Conservation (phyloP, 2,888 invertebrate genomes). For the Ichneumoninae sp. region DNA sequence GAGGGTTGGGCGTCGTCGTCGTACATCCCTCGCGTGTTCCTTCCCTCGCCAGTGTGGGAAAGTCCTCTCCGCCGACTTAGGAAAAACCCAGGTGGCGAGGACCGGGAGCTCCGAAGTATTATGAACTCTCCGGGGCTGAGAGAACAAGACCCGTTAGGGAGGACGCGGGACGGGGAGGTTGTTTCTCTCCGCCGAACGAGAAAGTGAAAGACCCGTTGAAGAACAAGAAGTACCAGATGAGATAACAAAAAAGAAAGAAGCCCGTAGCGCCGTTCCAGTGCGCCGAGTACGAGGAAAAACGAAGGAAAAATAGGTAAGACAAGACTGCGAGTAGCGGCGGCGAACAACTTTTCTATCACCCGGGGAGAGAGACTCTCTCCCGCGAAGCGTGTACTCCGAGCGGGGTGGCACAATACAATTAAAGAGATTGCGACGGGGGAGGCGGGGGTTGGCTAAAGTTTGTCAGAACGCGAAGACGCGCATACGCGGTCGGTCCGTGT, state of each 20-base stretch:
- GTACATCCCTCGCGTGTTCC: background rate
- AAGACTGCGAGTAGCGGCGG: background rate
- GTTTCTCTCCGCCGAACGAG: background rate
- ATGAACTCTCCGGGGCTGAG: conserved; percentile 70
- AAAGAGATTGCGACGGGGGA: conserved; percentile 82
- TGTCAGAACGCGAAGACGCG: conserved; percentile 58
- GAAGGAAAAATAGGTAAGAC: conserved; percentile 36
- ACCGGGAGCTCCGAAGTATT: conserved; percentile 63
- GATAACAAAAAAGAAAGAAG: background rate
- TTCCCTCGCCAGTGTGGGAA: background rate
- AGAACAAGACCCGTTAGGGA: conserved; percentile 25
- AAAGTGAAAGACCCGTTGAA: conserved; percentile 40
- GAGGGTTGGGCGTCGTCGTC: background rate
- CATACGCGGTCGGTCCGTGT: conserved; percentile 42
- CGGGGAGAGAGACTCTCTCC: conserved; percentile 57
- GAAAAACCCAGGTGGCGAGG: conserved; percentile 42
- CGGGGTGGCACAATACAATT: conserved; percentile 78
- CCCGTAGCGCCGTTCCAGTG: background rate
- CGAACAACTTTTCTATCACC: conserved; percentile 81
- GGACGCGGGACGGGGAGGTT: background rate
- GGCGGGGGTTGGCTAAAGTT: conserved; percentile 61
- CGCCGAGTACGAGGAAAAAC: conserved; percentile 31
- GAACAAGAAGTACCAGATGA: conserved; percentile 51
- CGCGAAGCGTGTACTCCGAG: conserved; percentile 55
- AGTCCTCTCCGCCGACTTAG: background rate